Percentiles rank a stretch among this genome's conserved stretches.
Conservation (phyloP, 2,113 vertebrate species). For the Quiscalus mexicanus region DNA sequence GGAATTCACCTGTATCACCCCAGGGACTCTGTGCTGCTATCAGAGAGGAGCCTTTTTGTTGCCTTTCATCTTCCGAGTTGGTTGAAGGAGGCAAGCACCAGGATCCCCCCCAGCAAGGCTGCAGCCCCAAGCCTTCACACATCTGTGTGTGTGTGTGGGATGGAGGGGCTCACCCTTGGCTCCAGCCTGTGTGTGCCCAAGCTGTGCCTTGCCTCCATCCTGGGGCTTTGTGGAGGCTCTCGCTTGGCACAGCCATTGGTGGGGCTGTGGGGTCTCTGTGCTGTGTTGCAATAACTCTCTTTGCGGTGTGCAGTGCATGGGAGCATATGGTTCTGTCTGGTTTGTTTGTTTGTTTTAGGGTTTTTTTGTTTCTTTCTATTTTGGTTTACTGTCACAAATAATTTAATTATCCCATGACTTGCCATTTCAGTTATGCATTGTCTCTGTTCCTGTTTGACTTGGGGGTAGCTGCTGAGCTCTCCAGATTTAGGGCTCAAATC, state of each 20-base stretch:
- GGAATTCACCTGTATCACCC: neutral
- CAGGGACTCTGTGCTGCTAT: neutral
- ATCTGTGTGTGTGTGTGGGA: fast-evolving
- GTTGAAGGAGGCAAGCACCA: neutral
- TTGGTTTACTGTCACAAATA: slow-evolving; percentile 74
- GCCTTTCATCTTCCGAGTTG: neutral
- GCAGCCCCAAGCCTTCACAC: neutral
- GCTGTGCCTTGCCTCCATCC: fast-evolving
- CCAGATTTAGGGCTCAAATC: slow-evolving; percentile 66
- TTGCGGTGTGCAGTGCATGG: neutral
- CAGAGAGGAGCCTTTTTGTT: neutral
- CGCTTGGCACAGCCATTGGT: fast-evolving
- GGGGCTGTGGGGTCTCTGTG: neutral
- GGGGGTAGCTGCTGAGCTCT: slow-evolving; percentile 68
- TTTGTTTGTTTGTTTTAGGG: slow-evolving; percentile 72
- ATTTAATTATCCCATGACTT: slow-evolving; percentile 73
- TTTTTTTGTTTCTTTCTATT: slow-evolving; percentile 73
- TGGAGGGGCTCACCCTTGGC: neutral
- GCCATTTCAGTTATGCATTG: slow-evolving; percentile 73
- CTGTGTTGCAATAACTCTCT: neutral
- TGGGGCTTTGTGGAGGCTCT: fast-evolving
- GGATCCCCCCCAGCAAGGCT: neutral
- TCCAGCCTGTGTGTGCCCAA: fast-evolving
- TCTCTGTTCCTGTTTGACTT: slow-evolving; percentile 72
- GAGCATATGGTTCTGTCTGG: slow-evolving; percentile 70